Evolutionary conservation across 2,797 vertebrate genomes (phyloP).

Genomic region (Jordanella pulchra): DNA sequence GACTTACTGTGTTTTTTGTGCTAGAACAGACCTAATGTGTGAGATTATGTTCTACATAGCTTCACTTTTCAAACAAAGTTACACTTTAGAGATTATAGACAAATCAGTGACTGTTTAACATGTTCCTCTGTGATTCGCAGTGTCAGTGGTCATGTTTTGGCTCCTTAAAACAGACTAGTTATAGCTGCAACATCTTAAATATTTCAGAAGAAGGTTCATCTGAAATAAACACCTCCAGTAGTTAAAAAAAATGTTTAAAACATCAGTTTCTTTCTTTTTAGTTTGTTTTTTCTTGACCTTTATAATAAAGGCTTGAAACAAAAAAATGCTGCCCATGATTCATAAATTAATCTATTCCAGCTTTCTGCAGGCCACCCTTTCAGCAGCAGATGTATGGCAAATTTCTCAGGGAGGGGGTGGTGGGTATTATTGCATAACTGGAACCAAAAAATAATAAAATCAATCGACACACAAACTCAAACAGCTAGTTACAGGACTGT

Average conservation of each 20-base stretch:
- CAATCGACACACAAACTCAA: conserved; percentile 41
- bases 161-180: conserved; percentile 19
- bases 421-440: conserved; percentile 60
- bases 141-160: conserved; percentile 13
- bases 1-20: conserved; percentile 47
- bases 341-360: conserved; percentile 49
- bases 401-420: conserved; percentile 55
- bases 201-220: conserved; percentile 4
- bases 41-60: conserved; percentile 43
- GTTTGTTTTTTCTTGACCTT: background rate
- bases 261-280: background rate
- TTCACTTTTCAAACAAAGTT: conserved; percentile 32
- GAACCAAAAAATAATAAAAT: conserved; percentile 60
- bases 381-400: conserved; percentile 41
- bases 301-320: conserved; percentile 43
- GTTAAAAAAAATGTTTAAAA: conserved; percentile 5
- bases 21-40: conserved; percentile 53
- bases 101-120: conserved; percentile 31
- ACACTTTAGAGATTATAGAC: conserved; percentile 30
- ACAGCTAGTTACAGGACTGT: conserved; percentile 61
- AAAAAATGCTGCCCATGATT: conserved; percentile 26
- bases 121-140: conserved; percentile 19
- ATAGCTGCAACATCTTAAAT: conserved; percentile 17
- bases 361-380: conserved; percentile 34
- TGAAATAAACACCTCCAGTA: conserved; percentile 23